Evolutionary conservation across 2,888 invertebrate genomes (phyloP).

Genomic region (Ophion slaviceki): DNA sequence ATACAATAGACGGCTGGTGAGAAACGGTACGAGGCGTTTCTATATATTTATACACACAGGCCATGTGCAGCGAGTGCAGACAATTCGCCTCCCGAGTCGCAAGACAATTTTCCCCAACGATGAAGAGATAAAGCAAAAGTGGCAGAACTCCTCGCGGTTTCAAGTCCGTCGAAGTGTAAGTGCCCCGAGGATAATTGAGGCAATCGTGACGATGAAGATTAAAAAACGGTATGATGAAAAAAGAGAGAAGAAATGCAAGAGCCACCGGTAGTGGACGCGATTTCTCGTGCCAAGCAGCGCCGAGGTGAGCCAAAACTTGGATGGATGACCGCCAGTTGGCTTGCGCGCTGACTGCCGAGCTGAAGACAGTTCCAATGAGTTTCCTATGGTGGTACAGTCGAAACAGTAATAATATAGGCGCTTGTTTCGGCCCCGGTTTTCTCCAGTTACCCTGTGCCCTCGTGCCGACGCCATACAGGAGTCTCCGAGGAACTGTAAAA

Average conservation of each 20-base stretch:
- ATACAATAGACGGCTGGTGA: constrained; percentile 67
- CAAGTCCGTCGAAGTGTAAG: constrained; percentile 47
- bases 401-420: too few species aligned
- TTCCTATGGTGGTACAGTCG: too few species aligned
- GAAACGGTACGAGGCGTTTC: constrained; percentile 6
- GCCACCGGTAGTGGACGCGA: neutral
- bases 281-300: neutral
- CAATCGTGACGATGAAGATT: constrained; percentile 22
- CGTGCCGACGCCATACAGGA: too few species aligned
- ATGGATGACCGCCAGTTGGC: too few species aligned
- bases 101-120: constrained; percentile 35
- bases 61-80: neutral
- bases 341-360: too few species aligned
- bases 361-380: too few species aligned
- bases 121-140: constrained; percentile 17
- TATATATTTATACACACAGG: neutral
- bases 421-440: too few species aligned
- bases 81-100: constrained; percentile 8
- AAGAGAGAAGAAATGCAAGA: neutral
- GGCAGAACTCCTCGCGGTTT: constrained; percentile 56
- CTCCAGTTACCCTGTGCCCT: too few species aligned
- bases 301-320: neutral
- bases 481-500: too few species aligned
- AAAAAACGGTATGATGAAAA: constrained; percentile 4
- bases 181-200: constrained; percentile 71